phyloP scores from a whole-genome alignment of 2,888 invertebrate genomes.

The Globia sparganii region DNA sequence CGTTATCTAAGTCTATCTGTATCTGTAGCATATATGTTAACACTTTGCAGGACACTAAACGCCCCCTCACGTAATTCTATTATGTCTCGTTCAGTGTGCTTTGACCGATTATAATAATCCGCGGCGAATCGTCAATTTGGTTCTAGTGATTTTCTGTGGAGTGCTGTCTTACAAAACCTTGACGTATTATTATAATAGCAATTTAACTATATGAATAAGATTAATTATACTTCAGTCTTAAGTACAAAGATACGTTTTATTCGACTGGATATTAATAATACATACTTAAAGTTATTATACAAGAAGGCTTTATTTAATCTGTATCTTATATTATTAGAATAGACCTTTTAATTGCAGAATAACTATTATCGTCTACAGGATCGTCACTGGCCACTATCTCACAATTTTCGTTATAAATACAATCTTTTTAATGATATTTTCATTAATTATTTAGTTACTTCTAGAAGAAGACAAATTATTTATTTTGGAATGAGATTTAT shows the following conservation, averaged over 20 bases:
- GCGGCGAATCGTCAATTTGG: not conserved
- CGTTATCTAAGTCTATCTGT: too few relatives aligned
- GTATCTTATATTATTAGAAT: not conserved
- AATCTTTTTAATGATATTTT: not conserved
- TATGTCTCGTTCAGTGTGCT: too few relatives aligned
- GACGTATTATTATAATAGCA: not conserved
- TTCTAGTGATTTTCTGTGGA: not conserved
- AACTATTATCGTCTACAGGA: too few relatives aligned
- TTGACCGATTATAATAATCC: too few relatives aligned
- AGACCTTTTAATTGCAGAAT: not conserved
- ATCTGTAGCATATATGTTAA: not conserved
- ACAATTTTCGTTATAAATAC: not conserved
- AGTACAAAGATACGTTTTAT: conserved; percentile 39
- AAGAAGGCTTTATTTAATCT: conserved; percentile 22
- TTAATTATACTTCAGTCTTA: conserved; percentile 37
- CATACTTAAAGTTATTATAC: not conserved
- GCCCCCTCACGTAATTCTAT: not conserved
- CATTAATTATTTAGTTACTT: not conserved
- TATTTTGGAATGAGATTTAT: conserved; percentile 36
- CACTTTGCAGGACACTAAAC: not conserved
- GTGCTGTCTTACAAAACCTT: conserved; percentile 8
- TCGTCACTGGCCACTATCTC: not conserved
- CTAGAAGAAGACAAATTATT: conserved; percentile 2
- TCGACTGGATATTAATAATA: conserved; percentile 16
- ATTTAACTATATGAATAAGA: not conserved